Evolutionary conservation across 2,888 invertebrate species (phyloP), one percentile per base, ranked within the genome.

Genomic region (Metallyticus violacea): DNA sequence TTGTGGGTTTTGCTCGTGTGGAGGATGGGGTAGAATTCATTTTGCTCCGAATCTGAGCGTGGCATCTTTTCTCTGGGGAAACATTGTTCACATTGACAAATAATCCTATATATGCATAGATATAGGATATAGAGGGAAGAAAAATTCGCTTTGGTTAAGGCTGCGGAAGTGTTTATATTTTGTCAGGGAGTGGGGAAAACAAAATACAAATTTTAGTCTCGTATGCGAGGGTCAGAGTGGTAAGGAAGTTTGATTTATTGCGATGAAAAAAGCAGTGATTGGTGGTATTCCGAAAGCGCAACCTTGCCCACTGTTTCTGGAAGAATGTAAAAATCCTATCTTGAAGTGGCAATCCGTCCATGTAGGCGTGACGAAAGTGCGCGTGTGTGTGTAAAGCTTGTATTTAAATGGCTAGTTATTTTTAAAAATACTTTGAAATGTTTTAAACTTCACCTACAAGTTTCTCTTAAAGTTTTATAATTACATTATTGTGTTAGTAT

Each of bases 41-140:
- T 83, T 83, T 83, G 83, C 27, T 77, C 77, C 28, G 83, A 5
- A 83, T 83, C 77, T 62, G 40, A 62, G 15, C 40, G 40, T 62
- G 40, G 40, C 40, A 62, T 62, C 40, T 62, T 62, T 62, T 83
- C 83, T 62, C 83, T 9, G 1, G 83, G 77, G 83, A 83, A 77
- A 22, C 77, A 83, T 83, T n/a, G 77, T 28, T 83, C 28, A 77
- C 83, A 83, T 83, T 83, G 83, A 83, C 83, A 83, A 77, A 77
- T 83, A 83, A 77, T 83, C 77, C 62, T n/a, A 76, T 82, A n/a
- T 83, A 77, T 83, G 77, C 40, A 62, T 62, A 62, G 40, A 62
- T 62, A 62, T 62, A 62, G 40, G 40, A 62, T 62, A 62, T 62
- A 62, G 15, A 62, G 40, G 40, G 40, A 62, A 62, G 40, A 62